Conservation (phyloP, 2,113 vertebrate species). For the Passerina amoena region DNA sequence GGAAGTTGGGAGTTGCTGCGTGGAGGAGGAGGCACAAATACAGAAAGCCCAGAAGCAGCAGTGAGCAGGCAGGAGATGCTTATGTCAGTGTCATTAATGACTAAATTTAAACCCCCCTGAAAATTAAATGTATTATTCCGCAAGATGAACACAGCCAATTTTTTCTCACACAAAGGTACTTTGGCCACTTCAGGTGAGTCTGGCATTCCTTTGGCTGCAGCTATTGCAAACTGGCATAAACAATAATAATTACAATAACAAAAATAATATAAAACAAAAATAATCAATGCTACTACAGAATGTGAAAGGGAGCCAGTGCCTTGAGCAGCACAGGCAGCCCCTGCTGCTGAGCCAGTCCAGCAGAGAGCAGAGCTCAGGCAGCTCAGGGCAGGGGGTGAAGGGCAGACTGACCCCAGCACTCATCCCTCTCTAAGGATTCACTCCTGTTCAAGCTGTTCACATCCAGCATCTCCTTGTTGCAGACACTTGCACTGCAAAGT, state of each 20-base stretch:
- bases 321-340: neutral
- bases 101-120: neutral
- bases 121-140: neutral
- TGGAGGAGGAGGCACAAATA: neutral
- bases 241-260: too few species aligned
- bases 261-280: too few species aligned
- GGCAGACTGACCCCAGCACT: neutral
- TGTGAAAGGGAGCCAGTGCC: neutral
- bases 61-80: neutral
- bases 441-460: neutral
- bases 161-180: neutral
- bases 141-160: neutral
- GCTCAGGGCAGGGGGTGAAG: neutral
- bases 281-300: too few species aligned
- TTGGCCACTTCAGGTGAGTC: neutral
- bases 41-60: neutral
- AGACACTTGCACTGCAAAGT: neutral
- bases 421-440: fast-evolving
- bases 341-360: neutral
- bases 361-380: neutral
- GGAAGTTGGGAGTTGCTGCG: fast-evolving
- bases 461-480: neutral
- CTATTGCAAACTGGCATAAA: neutral
- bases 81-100: neutral
- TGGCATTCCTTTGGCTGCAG: neutral